Evolutionary conservation across 37 sponge, comb jelly and placozoan genomes (phyloP), one percentile per base, ranked within the genome.

Genomic region (Oscarella lobularis): DNA sequence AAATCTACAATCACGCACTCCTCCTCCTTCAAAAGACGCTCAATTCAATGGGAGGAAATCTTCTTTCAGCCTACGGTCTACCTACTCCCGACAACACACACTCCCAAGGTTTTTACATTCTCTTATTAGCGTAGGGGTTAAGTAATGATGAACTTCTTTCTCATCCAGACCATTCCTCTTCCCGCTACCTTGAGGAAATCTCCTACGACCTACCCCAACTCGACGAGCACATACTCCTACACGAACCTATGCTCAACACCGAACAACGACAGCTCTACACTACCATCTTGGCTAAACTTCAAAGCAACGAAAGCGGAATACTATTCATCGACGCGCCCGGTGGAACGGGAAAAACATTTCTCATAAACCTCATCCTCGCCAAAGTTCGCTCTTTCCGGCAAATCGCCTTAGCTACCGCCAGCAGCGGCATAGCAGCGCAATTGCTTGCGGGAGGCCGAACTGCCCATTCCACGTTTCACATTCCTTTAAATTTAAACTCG

Each of bases 81-180:
- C 60, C 60, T 27, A 48, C 14, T 48, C 60, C 60, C 60, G 60
- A 48, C 60, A 48, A 48, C 60, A 48, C n/a, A n/a, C n/a, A n/a
- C n/a, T n/a, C n/a, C n/a, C n/a, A n/a, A n/a, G n/a, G n/a, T n/a
- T n/a, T n/a, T n/a, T n/a, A n/a, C n/a, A n/a, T n/a, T n/a, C n/a
- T n/a, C n/a, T n/a, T n/a, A n/a, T n/a, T n/a, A n/a, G n/a, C n/a
- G n/a, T n/a, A n/a, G n/a, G n/a, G n/a, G n/a, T n/a, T n/a, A n/a
- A n/a, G n/a, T n/a, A n/a, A n/a, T n/a, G n/a, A n/a, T n/a, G n/a
- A n/a, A n/a, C n/a, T n/a, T n/a, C n/a, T n/a, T n/a, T n/a, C n/a
- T n/a, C n/a, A n/a, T n/a, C n/a, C n/a, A n/a, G n/a, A n/a, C n/a
- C n/a, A n/a, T n/a, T n/a, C n/a, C n/a, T n/a, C n/a, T n/a, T n/a